Percentiles rank a stretch among this genome's conserved stretches.
phyloP scores from a whole-genome alignment of 2,797 vertebrate genomes.

The Darevskia nairensis region DNA sequence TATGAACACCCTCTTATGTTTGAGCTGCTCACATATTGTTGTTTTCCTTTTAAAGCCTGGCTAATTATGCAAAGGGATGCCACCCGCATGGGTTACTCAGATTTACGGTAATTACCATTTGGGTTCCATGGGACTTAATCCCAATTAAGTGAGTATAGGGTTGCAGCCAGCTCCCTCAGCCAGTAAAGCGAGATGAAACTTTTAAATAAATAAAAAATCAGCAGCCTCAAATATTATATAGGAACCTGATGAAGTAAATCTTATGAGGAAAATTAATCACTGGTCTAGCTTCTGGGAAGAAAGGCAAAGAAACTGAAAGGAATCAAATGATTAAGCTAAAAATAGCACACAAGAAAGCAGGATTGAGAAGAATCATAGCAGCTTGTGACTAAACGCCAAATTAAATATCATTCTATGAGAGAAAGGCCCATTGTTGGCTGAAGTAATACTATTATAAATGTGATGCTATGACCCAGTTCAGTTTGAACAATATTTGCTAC shows the following conservation, averaged over 20 bases:
- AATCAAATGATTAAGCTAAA: constrained; percentile 25
- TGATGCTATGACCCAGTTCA: neutral
- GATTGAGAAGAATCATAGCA: constrained; percentile 12
- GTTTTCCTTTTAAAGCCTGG: too few relatives aligned
- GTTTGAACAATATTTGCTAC: neutral
- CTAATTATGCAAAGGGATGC: too few relatives aligned
- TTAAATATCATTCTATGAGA: constrained; percentile 8
- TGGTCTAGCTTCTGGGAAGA: constrained; percentile 4
- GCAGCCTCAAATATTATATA: neutral
- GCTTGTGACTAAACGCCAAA: constrained; percentile 2
- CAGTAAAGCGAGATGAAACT: neutral
- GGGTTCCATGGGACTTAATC: too few relatives aligned
- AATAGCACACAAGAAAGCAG: constrained; percentile 10
- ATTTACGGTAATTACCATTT: too few relatives aligned
- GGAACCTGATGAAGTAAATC: neutral
- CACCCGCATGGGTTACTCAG: too few relatives aligned
- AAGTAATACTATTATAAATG: neutral
- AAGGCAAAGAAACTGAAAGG: neutral
- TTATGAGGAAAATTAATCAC: constrained; percentile 17
- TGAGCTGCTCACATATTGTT: too few relatives aligned
- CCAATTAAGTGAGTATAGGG: too few relatives aligned
- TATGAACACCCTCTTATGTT: too few relatives aligned
- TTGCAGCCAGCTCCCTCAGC: too few relatives aligned
- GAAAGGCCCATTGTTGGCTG: neutral
- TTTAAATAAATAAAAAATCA: neutral